These are phyloP conservation scores for Exocentrus adspersus DNA, from an alignment of 2,888 invertebrate species.

Conservation along the genomic window DNA sequence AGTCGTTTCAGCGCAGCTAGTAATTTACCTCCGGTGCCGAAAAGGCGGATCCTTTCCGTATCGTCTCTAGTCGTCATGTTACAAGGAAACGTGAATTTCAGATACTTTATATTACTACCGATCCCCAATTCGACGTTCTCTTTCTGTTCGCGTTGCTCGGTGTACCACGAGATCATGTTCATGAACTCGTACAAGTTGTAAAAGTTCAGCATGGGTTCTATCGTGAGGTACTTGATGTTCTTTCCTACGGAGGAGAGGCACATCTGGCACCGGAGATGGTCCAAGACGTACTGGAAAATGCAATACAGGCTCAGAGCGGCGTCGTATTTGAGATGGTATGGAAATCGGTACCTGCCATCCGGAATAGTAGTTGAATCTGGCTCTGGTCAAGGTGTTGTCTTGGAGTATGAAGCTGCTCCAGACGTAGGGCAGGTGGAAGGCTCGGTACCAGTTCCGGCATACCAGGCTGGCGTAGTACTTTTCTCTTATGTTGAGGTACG, in stretches of 20 bases:
- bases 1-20: constrained; percentile 74
- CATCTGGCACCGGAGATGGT: constrained; percentile 77
- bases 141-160: constrained; percentile 65
- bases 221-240: constrained; percentile 72
- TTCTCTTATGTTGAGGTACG: constrained; percentile 73
- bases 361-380: constrained; percentile 82
- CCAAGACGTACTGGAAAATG: constrained; percentile 77
- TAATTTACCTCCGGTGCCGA: constrained; percentile 77
- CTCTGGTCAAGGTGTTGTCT: constrained; percentile 77
- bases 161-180: constrained; percentile 81
- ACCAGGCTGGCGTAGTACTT: constrained; percentile 80
- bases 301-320: too few relatives aligned
- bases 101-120: constrained; percentile 68
- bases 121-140: constrained; percentile 62
- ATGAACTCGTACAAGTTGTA: constrained; percentile 87
- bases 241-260: constrained; percentile 76
- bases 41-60: constrained; percentile 71
- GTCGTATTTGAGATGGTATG: background rate
- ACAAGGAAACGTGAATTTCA: constrained; percentile 80
- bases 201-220: constrained; percentile 80
- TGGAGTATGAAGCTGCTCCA: constrained; percentile 80
- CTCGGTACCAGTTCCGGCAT: constrained; percentile 72
- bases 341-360: constrained; percentile 74
- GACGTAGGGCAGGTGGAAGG: constrained; percentile 77
- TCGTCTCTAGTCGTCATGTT: constrained; percentile 74